phyloP scores from a whole-genome alignment of 2,113 vertebrate species.

The Ploceus nigricollis region DNA sequence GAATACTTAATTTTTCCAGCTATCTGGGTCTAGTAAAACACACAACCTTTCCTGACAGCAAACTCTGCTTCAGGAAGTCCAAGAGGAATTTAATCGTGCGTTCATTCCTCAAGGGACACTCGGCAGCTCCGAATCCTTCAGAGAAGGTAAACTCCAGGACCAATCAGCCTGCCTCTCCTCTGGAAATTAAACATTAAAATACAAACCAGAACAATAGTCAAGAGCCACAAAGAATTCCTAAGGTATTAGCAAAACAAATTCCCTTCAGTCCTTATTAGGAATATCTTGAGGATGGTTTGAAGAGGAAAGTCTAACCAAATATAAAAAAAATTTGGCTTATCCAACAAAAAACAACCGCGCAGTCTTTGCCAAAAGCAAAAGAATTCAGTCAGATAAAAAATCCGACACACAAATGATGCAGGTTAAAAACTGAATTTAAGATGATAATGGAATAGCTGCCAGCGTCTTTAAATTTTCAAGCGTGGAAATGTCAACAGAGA shows the following conservation, averaged over 20 bases:
- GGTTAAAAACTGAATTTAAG: constrained; percentile 47
- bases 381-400: constrained; percentile 41
- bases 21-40: not conserved
- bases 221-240: constrained; percentile 52
- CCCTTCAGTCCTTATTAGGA: constrained; percentile 58
- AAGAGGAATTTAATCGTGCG: not conserved
- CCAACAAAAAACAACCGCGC: not conserved
- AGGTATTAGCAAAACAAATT: constrained; percentile 65
- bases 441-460: constrained; percentile 47
- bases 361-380: constrained; percentile 29
- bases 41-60: not conserved
- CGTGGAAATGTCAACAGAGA: constrained; percentile 52
- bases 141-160: not conserved
- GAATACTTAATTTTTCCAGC: not conserved
- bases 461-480: constrained; percentile 41
- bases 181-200: constrained; percentile 14
- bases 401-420: not conserved
- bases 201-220: constrained; percentile 37
- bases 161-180: not conserved
- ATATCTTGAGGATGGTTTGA: constrained; percentile 33
- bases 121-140: not conserved
- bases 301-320: constrained; percentile 49
- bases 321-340: constrained; percentile 29
- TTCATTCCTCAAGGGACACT: not conserved
- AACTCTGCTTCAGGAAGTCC: not conserved